Percentiles rank a stretch among this genome's conserved stretches.
Conservation (phyloP, 2,797 vertebrate species). For the Dendrocincla fuliginosa region DNA sequence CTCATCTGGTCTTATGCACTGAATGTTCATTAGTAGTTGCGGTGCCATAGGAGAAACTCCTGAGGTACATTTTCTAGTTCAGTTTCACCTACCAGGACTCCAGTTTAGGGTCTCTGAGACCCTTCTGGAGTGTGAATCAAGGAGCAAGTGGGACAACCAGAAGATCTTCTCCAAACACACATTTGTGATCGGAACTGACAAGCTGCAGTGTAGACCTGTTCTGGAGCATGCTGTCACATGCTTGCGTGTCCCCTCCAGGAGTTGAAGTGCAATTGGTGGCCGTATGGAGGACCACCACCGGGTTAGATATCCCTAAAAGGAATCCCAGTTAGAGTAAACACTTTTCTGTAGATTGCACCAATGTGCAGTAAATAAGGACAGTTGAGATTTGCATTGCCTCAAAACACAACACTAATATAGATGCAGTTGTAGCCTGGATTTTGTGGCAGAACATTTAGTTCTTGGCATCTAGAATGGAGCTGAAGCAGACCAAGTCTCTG, state of each 20-base stretch:
- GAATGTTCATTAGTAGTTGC: neutral
- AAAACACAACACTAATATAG: neutral
- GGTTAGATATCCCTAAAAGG: neutral
- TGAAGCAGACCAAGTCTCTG: neutral
- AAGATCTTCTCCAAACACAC: neutral
- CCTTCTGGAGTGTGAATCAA: neutral
- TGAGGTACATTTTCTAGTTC: neutral
- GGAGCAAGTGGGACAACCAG: neutral
- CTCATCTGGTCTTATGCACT: neutral
- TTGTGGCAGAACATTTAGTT: neutral
- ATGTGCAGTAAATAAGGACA: neutral
- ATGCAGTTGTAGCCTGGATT: neutral
- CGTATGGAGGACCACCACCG: neutral
- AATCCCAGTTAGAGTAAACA: neutral
- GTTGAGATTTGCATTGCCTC: neutral
- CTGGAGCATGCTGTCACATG: neutral
- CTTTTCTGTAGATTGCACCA: neutral
- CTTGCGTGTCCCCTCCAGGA: neutral
- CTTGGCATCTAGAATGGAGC: neutral
- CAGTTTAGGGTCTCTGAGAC: neutral
- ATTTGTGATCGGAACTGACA: neutral
- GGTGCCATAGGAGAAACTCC: neutral
- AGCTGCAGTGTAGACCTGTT: fast-evolving
- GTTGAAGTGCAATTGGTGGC: neutral
- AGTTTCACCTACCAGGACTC: neutral